Base-by-base conservation (phyloP, 2,888 invertebrate genomes). In the Tryphoninae sp. region DNA sequence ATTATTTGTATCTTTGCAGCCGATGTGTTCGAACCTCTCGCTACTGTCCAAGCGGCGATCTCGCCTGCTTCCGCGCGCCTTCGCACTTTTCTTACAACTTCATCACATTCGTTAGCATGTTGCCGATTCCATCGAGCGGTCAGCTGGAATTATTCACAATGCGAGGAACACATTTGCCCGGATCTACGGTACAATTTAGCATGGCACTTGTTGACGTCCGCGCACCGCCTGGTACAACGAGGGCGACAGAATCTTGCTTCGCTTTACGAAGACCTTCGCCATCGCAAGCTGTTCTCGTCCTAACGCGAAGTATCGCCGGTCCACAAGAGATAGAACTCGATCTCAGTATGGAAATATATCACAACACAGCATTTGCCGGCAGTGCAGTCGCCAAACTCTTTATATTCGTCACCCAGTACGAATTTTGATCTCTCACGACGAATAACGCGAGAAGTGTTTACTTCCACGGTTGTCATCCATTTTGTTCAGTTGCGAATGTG, bases 261-360 rank as follows among this genome's bases (percentile, higher is more conserved):
- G 93, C 93, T 93, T 94, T 93, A 84, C 88, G 90, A 23, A 87
- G 91, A 76, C 91, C 92, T 2, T 84, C 87, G 8, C 93, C 93
- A 11, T 95, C 96, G 84, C 95, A 96, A 90, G 97, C 96, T 0
- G 94, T 96, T 2, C 93, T 98, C n/a, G 94, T 95, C 0, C 91
- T 98, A 55, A 94, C 95, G 8, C 93, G 94, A 78, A 93, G 96
- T 0, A 94, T 98, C 0, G 94, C 95, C 83, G 98, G 98, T 0
- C 98, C 98, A 0, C 98, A 98, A 91, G 98, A 98, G 88, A 95
- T 98, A 84, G 97, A 98, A 87, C 92, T 98, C 45, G 96, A 97
- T 87, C 93, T 98, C 40, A 95, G 95, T 83, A 98, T 98, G 97
- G 96, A 96, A 77, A 93, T 98, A 1, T 96, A 95, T 90, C 95